These are phyloP conservation scores for Temnothorax unifasciatus DNA, from an alignment of 2,888 invertebrate genomes.

Conservation along the genomic window DNA sequence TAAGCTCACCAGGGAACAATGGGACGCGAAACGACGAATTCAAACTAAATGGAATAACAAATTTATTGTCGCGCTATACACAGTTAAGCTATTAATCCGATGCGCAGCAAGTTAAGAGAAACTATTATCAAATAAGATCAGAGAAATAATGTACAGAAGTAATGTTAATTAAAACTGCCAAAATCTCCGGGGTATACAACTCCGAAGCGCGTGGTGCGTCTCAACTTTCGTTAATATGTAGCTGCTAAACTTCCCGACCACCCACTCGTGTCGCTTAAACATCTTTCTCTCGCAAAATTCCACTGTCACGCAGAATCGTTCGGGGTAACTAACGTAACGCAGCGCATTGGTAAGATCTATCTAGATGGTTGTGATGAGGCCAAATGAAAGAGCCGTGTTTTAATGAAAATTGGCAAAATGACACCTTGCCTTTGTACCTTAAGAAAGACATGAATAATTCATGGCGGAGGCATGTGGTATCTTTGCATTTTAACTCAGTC, in stretches of 20 bases:
- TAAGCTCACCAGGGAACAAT: neutral
- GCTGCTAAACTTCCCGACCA: conserved; percentile 33
- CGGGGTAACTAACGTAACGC: conserved; percentile 45
- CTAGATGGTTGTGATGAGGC: conserved; percentile 65
- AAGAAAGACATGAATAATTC: conserved; percentile 70
- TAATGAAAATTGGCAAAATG: conserved; percentile 70
- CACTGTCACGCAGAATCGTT: conserved; percentile 51
- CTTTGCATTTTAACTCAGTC: conserved; percentile 60
- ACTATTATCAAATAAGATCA: conserved; percentile 52
- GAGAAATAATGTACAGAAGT: conserved; percentile 44
- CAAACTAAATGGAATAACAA: conserved; percentile 45
- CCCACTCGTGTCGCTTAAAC: neutral
- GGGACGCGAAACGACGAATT: neutral
- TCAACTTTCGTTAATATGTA: conserved; percentile 50
- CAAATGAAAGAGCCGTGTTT: conserved; percentile 66
- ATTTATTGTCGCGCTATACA: conserved; percentile 26
- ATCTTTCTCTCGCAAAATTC: conserved; percentile 39
- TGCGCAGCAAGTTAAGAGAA: conserved; percentile 31
- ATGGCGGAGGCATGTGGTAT: conserved; percentile 44
- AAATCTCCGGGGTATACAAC: conserved; percentile 50
- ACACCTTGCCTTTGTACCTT: conserved; percentile 62
- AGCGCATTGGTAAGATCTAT: neutral
- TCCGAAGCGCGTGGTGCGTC: conserved; percentile 4
- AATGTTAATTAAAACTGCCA: conserved; percentile 53
- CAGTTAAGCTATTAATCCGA: conserved; percentile 41